Base-by-base conservation (phyloP, 2,113 vertebrate species). In the Oxygymnocypris stewartii region DNA sequence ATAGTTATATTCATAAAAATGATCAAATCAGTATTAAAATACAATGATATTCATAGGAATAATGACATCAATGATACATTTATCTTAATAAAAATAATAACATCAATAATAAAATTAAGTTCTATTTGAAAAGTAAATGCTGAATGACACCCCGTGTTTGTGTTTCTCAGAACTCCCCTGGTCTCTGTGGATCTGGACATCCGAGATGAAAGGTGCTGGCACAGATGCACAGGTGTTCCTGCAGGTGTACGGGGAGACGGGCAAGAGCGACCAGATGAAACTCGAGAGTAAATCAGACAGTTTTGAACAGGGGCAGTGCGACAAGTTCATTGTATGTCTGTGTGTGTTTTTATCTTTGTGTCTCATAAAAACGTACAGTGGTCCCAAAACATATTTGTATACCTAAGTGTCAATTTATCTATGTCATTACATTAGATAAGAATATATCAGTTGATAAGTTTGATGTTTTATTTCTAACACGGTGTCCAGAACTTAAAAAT, bases 111-210 rank as follows among this genome's bases (percentile, higher is more conserved):
- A 35, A 69, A 69, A 69, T 37, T 1, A 69, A 69, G 3, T 65
- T 65, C 4, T 28, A 28, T 28, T 13, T 1, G 2, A n/a, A 57
- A 57, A 57, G 16, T 57, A n/a, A 20, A 20, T 37, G 67, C 20
- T 71, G 16, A 20, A 71, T 11, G 44, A 7, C 40, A 25, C 20
- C 23, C 1, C 63, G 12, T 61, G 42, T 73, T 16, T 61, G 40
- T 84, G 23, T 57, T 37, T 84, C 78, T 6, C 80, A 99, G 98
- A 97, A 91, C 95, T 90, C 67, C 95, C 96, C 0, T 99, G 98
- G 98, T 99, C 98, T 3, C 91, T 99, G 79, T 99, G 97, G 97
- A 96, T 99, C 87, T 98, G 94, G 94, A 99, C 98, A 0, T 97
- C 97, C 0, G 98, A 99, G 35, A 90, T 97, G 47, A 99, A 98